Evolutionary conservation across 2,888 invertebrate species (phyloP).

Genomic region (Synergus umbraculus): DNA sequence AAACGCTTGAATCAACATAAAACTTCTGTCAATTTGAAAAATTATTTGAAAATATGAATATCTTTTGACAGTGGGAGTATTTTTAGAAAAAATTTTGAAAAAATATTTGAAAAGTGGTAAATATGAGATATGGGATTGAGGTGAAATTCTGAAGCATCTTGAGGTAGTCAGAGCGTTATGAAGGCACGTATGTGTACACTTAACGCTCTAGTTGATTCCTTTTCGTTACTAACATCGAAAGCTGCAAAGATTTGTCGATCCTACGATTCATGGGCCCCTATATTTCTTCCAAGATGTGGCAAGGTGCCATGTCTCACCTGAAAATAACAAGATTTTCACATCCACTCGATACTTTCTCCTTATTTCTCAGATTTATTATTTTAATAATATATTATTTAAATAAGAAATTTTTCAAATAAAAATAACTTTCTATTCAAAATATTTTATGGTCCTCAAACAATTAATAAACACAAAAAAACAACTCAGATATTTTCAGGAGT

Average conservation of each 20-base stretch:
- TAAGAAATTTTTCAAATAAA: no score
- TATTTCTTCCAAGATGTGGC: slow-evolving; percentile 24
- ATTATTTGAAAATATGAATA: not conserved
- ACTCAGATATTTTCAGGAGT: not conserved
- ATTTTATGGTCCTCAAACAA: not conserved
- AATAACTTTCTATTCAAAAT: not conserved
- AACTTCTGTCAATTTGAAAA: no score
- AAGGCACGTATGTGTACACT: slow-evolving; percentile 55
- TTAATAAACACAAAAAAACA: not conserved
- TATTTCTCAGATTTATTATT: slow-evolving; percentile 14
- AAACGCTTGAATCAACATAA: no score
- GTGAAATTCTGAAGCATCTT: not conserved
- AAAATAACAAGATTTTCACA: slow-evolving; percentile 38
- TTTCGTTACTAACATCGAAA: slow-evolving; percentile 32
- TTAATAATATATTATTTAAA: not conserved
- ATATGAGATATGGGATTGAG: not conserved
- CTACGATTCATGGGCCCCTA: slow-evolving; percentile 7
- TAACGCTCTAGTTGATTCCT: slow-evolving; percentile 58
- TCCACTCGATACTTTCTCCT: slow-evolving; percentile 13
- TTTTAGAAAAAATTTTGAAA: not conserved
- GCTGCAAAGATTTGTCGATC: slow-evolving; percentile 7
- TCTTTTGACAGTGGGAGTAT: not conserved
- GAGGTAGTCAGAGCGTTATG: slow-evolving; percentile 35
- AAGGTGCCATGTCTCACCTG: slow-evolving; percentile 37
- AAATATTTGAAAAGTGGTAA: not conserved